Conservation (phyloP, 1,140 invertebrate species). For the Helicoverpa armigera region DNA sequence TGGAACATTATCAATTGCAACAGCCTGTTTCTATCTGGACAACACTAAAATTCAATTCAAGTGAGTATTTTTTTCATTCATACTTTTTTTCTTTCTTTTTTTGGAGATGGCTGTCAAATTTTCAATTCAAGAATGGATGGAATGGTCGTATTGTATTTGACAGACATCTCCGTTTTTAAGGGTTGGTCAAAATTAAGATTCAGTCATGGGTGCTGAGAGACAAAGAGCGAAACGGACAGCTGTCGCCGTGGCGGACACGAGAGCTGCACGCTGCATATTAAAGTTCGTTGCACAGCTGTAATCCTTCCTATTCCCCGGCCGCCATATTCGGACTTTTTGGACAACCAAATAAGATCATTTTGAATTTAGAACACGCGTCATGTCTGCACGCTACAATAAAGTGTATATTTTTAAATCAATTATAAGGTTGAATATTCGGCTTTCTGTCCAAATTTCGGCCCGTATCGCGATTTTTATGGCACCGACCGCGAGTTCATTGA, state of each 20-base stretch:
- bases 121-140: slow-evolving; percentile 24
- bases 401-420: slow-evolving; percentile 26
- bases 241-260: slow-evolving; percentile 59
- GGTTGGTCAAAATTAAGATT: slow-evolving; percentile 46
- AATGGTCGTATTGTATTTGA: slow-evolving; percentile 37
- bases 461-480: slow-evolving; percentile 86
- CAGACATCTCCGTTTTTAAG: slow-evolving; percentile 44
- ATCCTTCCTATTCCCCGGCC: slow-evolving; percentile 64
- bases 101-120: slow-evolving; percentile 40
- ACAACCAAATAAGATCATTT: slow-evolving; percentile 36
- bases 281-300: slow-evolving; percentile 72
- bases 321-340: slow-evolving; percentile 55
- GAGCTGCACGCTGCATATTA: slow-evolving; percentile 67
- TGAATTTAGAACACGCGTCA: slow-evolving; percentile 36
- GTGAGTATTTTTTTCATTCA: slow-evolving; percentile 70
- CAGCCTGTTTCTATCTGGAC: slow-evolving; percentile 56
- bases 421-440: slow-evolving; percentile 53
- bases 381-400: background rate
- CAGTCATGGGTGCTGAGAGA: slow-evolving; percentile 49
- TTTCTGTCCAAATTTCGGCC: slow-evolving; percentile 81
- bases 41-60: slow-evolving; percentile 57
- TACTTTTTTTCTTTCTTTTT: slow-evolving; percentile 33
- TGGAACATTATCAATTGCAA: slow-evolving; percentile 61
- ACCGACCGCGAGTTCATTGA: slow-evolving; percentile 84
- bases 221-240: slow-evolving; percentile 60